A percentile compares a stretch with the other conserved stretches of the same genome.
Evolutionary conservation across 2,113 vertebrate genomes (phyloP).

Genomic region (Paramormyrops kingsleyae): DNA sequence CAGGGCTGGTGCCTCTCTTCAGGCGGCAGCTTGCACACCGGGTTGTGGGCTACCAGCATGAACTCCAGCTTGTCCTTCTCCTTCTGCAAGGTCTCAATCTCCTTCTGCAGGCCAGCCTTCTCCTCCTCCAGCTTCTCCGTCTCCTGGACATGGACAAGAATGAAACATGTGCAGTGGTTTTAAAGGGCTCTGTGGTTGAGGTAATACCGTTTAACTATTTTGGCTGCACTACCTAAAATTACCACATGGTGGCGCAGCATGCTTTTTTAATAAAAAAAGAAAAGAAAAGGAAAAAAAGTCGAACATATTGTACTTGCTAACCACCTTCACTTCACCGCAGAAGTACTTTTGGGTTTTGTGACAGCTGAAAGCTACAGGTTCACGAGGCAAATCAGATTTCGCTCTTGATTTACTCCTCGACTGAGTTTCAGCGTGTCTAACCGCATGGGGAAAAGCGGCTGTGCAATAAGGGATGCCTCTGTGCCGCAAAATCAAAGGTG

Average conservation of each 20-base stretch:
- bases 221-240: not conserved
- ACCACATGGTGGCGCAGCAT: constrained; percentile 43
- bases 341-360: not conserved
- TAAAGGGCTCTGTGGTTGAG: not conserved
- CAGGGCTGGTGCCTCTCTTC: constrained; percentile 74
- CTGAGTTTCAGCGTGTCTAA: not conserved
- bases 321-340: not conserved
- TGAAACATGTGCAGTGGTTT: not conserved
- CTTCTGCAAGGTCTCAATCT: constrained; percentile 90
- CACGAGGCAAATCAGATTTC: not conserved
- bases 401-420: not conserved
- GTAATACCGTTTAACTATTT: not conserved
- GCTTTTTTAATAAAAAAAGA: not conserved
- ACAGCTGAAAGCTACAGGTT: not conserved
- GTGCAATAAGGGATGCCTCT: not conserved
- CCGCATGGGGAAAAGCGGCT: not conserved
- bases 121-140: constrained; percentile 96
- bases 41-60: constrained; percentile 94
- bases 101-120: constrained; percentile 90
- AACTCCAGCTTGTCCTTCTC: constrained; percentile 99
- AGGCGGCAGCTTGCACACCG: constrained; percentile 84
- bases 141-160: constrained; percentile 62
- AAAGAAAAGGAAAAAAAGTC: not conserved
- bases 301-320: not conserved
- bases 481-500: not conserved